Evolutionary conservation across 2,888 invertebrate genomes (phyloP).

Genomic region (Allophyes oxyacanthae): DNA sequence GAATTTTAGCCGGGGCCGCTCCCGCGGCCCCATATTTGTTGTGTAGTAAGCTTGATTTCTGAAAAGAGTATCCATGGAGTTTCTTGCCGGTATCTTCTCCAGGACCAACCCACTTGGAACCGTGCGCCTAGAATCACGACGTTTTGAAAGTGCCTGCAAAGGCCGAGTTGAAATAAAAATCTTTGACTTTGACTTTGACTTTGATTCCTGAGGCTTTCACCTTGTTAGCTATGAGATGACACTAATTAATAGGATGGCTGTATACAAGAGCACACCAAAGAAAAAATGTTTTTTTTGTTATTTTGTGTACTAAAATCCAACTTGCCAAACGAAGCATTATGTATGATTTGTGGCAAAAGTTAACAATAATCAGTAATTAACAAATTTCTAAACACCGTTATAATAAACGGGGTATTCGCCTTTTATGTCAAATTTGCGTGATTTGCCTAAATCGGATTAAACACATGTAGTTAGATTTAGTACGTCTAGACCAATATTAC

Average conservation of each 20-base stretch:
- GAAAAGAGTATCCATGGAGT: too few relatives aligned
- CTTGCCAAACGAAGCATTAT: too few relatives aligned
- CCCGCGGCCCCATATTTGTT: too few relatives aligned
- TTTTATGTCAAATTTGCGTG: conserved; percentile 34
- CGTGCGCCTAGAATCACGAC: too few relatives aligned
- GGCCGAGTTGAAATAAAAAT: too few relatives aligned
- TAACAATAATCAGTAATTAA: conserved; percentile 16
- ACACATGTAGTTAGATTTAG: conserved; percentile 47
- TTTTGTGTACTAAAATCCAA: too few relatives aligned
- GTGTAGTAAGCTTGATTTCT: too few relatives aligned
- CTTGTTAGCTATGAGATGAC: conserved; percentile 66
- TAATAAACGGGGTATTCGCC: conserved; percentile 8
- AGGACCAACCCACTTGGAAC: too few relatives aligned
- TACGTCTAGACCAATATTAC: conserved; percentile 52
- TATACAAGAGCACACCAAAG: conserved; percentile 47
- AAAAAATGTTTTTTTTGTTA: background rate
- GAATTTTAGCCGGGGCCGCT: too few relatives aligned
- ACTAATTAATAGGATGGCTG: conserved; percentile 64
- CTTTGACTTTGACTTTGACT: conserved; percentile 24
- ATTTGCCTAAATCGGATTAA: conserved; percentile 28
- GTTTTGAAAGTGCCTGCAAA: too few relatives aligned
- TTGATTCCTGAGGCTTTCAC: conserved; percentile 49
- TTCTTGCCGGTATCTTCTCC: too few relatives aligned
- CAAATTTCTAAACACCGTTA: conserved; percentile 27
- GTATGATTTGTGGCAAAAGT: conserved; percentile 4